A percentile compares a stretch with the other conserved stretches of the same genome.
Evolutionary conservation across 2,113 vertebrate genomes (phyloP).

Genomic region (Illadopsis cleaveri): DNA sequence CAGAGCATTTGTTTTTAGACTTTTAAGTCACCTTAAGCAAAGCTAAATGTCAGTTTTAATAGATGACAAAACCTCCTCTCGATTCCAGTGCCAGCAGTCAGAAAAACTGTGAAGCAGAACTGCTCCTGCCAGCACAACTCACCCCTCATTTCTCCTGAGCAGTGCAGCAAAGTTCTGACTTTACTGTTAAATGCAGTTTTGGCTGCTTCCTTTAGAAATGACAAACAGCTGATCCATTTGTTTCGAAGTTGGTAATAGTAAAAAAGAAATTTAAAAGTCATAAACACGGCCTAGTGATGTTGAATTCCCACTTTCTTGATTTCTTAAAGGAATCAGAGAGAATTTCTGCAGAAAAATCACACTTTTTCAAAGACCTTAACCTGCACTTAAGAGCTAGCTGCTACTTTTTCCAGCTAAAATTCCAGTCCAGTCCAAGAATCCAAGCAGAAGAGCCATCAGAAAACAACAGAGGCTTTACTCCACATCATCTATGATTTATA

Average conservation of each 20-base stretch:
- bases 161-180: background rate
- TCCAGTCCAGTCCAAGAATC: background rate
- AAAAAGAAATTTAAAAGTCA: background rate
- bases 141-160: background rate
- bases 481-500: background rate
- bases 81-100: background rate
- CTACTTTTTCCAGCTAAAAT: background rate
- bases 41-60: conserved; percentile 42
- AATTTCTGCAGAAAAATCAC: background rate
- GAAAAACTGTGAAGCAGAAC: background rate
- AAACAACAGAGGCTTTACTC: background rate
- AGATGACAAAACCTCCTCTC: background rate
- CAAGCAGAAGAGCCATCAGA: background rate
- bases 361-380: background rate
- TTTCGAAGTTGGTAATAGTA: background rate
- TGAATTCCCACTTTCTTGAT: background rate
- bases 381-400: background rate
- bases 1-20: conserved; percentile 3
- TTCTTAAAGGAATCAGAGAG: background rate
- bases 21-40: conserved; percentile 30
- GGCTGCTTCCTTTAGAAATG: background rate
- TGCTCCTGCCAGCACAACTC: conserved; percentile 4
- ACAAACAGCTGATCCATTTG: background rate
- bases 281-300: background rate
- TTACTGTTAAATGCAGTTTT: background rate